These are phyloP conservation scores for Caenorhabditis latens DNA, from an alignment of 1,140 invertebrate species.

Conservation along the genomic window DNA sequence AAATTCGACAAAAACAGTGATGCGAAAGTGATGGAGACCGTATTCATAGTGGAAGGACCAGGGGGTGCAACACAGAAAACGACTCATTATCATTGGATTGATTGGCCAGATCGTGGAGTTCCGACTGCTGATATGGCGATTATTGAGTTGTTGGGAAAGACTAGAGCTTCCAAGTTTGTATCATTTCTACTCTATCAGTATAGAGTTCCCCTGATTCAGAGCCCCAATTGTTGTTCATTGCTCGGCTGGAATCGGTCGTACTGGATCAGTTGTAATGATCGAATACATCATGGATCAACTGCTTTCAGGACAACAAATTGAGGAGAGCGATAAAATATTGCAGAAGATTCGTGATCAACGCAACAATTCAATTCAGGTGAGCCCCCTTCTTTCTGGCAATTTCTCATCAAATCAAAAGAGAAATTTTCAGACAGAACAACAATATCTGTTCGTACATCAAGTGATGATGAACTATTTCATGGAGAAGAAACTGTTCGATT, in stretches of 20 bases:
- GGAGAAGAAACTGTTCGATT: conserved; percentile 56
- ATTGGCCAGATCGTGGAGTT: conserved; percentile 68
- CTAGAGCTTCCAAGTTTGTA: conserved; percentile 80
- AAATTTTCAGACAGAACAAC: conserved; percentile 1
- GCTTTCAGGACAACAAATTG: conserved; percentile 3
- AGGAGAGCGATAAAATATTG: conserved; percentile 50
- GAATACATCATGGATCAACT: conserved; percentile 61
- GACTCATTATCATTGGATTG: conserved; percentile 63
- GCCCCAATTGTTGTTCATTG: conserved; percentile 92
- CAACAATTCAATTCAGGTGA: conserved; percentile 47
- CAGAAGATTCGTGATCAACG: conserved; percentile 52
- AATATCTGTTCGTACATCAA: conserved; percentile 60
- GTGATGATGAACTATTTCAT: conserved; percentile 56
- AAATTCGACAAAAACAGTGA: not conserved
- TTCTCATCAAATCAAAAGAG: not conserved
- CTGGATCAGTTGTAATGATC: conserved; percentile 81
- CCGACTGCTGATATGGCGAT: conserved; percentile 52
- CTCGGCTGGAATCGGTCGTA: conserved; percentile 94
- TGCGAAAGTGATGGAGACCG: conserved; percentile 2
- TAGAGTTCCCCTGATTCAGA: not conserved
- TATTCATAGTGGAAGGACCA: not conserved
- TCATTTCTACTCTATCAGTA: not conserved
- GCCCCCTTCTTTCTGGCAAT: not conserved
- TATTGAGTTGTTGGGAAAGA: conserved; percentile 30
- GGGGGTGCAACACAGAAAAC: conserved; percentile 6